Conservation (phyloP, 1,140 invertebrate genomes). For the Dendrolimus kikuchii region DNA sequence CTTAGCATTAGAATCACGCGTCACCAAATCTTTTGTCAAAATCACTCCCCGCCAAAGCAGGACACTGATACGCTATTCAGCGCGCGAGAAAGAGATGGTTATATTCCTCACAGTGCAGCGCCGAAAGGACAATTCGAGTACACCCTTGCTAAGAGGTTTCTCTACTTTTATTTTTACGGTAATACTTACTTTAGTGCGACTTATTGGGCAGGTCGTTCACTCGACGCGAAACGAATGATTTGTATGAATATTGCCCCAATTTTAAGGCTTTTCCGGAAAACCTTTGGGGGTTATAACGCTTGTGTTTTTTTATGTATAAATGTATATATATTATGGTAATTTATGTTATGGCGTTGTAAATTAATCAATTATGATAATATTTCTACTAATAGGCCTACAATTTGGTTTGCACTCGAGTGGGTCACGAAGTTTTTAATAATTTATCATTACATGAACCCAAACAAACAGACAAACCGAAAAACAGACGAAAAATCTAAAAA, state of each 20-base stretch:
- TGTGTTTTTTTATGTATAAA: not conserved
- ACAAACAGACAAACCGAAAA: no score
- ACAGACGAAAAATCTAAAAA: no score
- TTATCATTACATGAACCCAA: no score
- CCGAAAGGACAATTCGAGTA: conserved; percentile 22
- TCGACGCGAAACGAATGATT: conserved; percentile 17
- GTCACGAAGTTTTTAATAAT: no score
- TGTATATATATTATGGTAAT: no score
- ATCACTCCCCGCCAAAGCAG: conserved; percentile 21
- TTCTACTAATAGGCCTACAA: no score
- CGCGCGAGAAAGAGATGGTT: conserved; percentile 17
- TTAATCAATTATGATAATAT: no score
- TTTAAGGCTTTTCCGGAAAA: conserved; percentile 13
- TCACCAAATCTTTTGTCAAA: conserved; percentile 27
- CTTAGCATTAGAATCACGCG: conserved; percentile 29
- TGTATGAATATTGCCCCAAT: conserved; percentile 11
- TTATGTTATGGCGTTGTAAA: no score
- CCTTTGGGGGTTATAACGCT: conserved; percentile 4
- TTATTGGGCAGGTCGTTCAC: conserved; percentile 19
- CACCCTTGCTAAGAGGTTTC: conserved; percentile 28
- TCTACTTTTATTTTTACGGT: conserved; percentile 39
- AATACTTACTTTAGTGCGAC: conserved; percentile 24
- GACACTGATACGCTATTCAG: conserved; percentile 7
- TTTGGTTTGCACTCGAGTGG: no score
- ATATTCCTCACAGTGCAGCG: conserved; percentile 10